These are phyloP conservation scores for Graptemys geographica DNA, from an alignment of 2,797 vertebrate genomes.

Conservation along the genomic window DNA sequence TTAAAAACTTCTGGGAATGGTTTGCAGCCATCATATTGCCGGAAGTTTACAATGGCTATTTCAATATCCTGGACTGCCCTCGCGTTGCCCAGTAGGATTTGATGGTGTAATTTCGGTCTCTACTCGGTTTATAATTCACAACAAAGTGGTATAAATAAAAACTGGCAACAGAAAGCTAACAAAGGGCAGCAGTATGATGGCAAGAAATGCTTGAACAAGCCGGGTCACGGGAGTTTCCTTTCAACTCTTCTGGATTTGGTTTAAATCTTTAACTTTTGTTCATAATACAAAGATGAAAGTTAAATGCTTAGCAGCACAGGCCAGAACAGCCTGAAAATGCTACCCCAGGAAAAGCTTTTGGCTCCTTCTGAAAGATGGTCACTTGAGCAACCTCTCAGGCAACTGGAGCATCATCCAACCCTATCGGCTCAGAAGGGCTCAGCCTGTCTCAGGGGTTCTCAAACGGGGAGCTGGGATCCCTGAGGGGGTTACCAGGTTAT, in stretches of 20 bases:
- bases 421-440: neutral
- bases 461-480: fast-evolving
- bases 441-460: neutral
- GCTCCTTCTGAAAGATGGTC: neutral
- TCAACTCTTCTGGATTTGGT: neutral
- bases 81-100: neutral
- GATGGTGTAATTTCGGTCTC: neutral
- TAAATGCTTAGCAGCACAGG: neutral
- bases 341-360: neutral
- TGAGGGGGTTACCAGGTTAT: no score
- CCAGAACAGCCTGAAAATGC: neutral
- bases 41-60: neutral
- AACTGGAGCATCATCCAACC: neutral
- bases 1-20: neutral
- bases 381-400: neutral
- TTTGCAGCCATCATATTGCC: neutral
- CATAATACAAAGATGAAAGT: neutral
- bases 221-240: neutral
- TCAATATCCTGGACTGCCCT: neutral
- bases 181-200: neutral
- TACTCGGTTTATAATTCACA: neutral
- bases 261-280: neutral
- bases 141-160: conserved; percentile 24
- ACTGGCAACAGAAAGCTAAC: neutral
- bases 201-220: neutral